Base-by-base conservation (phyloP, 2,888 invertebrate genomes). In the Hypomecis punctinalis region DNA sequence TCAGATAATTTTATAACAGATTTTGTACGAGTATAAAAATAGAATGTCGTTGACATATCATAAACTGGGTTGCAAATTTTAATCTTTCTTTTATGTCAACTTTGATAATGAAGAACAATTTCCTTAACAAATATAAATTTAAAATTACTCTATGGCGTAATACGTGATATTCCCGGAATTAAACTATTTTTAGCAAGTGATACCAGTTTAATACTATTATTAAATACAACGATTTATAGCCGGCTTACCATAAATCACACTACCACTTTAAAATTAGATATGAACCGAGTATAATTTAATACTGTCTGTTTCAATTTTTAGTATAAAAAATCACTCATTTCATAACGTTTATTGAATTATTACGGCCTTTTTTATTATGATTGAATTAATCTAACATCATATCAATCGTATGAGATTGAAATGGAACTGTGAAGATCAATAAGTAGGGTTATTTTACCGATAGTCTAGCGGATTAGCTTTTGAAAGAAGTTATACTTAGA, bases 1-100 rank as follows among this genome's bases (percentile, higher is more conserved):
- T 42, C 39, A 45, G 45, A 49, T 53, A 58, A 52, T 35, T 55
- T 48, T 37, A 33, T 63, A 63, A 61, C 55, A 57, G 63, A 66
- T 68, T 37, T 64, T 54, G 48, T 63, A n/a, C 68, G 66, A 64
- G 48, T 63, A n/a, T 69, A 67, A 64, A 70, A 72, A 68, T 68
- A 71, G 69, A 62, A 61, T 52, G 6, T 39, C 61, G 57, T 69
- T 70, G 62, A 70, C 69, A 66, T 63, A 70, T 54, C 52, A 33
- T 58, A 64, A 67, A 48, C 59, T 33, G 45, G 39, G 43, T 70
- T 54, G 70, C 66, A 62, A 63, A 60, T 67, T 68, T 67, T 70
- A 68, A 67, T 71, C 61, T 66, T 36, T 35, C 58, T 61, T 64
- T 67, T 66, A 51, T 54, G 48, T 54, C 43, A 49, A 52, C 43